Conservation (phyloP, 2,888 invertebrate genomes). For the Noctua fimbriata region DNA sequence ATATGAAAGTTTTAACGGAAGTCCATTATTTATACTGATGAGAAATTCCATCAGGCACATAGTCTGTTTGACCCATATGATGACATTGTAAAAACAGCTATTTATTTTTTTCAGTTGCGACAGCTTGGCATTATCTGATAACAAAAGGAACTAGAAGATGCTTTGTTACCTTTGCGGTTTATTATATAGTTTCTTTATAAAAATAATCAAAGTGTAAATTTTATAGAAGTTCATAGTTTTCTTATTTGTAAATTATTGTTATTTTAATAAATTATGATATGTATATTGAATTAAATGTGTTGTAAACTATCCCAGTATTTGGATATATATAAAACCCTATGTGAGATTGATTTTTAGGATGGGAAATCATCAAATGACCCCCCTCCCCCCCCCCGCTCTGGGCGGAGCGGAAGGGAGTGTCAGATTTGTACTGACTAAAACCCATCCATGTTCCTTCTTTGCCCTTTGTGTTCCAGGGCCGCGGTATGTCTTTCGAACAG, state of each 20-base stretch:
- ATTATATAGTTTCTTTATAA: slow-evolving; percentile 19
- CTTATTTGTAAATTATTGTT: slow-evolving; percentile 66
- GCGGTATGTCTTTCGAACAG: no score
- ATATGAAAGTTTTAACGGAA: not conserved
- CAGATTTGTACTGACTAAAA: no score
- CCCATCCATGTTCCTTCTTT: no score
- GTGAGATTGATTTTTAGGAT: not conserved
- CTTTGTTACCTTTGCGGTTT: slow-evolving; percentile 47
- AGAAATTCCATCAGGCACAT: not conserved
- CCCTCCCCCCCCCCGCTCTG: no score
- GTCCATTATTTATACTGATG: not conserved
- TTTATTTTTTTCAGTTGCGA: slow-evolving; percentile 87
- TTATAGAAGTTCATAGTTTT: slow-evolving; percentile 60
- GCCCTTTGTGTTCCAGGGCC: no score
- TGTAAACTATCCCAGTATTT: slow-evolving; percentile 19
- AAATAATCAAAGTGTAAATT: slow-evolving; percentile 59
- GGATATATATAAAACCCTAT: not conserved
- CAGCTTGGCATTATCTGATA: slow-evolving; percentile 89
- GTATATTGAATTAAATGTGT: slow-evolving; percentile 50
- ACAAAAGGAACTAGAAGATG: slow-evolving; percentile 47
- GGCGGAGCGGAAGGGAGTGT: no score
- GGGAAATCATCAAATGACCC: no score
- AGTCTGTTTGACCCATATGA: not conserved
- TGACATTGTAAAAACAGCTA: not conserved
- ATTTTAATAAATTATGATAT: slow-evolving; percentile 66